A percentile compares a stretch with the other conserved stretches of the same genome.
These are phyloP conservation scores for Hyalella azteca DNA, from an alignment of 2,888 invertebrate species.

Conservation along the genomic window DNA sequence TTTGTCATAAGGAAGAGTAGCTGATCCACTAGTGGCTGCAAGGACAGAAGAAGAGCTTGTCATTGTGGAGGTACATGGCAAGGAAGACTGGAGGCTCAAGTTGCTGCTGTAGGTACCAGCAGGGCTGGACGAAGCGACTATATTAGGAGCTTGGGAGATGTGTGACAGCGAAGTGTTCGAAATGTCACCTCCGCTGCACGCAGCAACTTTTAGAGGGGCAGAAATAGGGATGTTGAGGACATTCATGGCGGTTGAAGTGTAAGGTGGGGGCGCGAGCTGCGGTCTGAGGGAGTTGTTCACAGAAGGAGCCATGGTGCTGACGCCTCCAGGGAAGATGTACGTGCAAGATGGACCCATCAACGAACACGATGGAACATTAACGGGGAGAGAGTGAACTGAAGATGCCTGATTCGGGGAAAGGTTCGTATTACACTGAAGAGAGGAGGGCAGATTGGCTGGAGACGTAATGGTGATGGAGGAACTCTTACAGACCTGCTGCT, in stretches of 20 bases:
- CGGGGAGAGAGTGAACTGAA: background rate
- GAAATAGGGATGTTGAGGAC: background rate
- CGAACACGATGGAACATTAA: background rate
- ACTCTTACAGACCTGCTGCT: constrained; percentile 19
- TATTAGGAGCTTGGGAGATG: constrained; percentile 62
- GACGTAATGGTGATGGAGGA: background rate
- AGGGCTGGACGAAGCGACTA: constrained; percentile 39
- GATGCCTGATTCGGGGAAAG: background rate
- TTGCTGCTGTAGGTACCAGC: constrained; percentile 41
- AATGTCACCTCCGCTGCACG: background rate
- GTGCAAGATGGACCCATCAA: too few species aligned
- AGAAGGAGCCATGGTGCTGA: constrained; percentile 7
- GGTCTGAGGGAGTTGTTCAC: background rate
- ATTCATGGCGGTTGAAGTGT: constrained; percentile 20
- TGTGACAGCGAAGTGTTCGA: background rate
- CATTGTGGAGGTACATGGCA: constrained; percentile 37
- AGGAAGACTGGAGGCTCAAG: constrained; percentile 46
- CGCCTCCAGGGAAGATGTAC: constrained; percentile 7
- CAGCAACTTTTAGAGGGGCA: constrained; percentile 21
- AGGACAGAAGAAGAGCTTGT: constrained; percentile 40
- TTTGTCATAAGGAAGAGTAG: constrained; percentile 50
- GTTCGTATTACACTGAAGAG: background rate
- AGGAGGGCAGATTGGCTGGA: constrained; percentile 2
- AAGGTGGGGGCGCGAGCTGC: constrained; percentile 33
- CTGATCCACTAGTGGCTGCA: constrained; percentile 45